Percentiles rank a stretch among this genome's conserved stretches.
These are phyloP conservation scores for Bettongia penicillata DNA, from an alignment of 2,113 vertebrate species.

Conservation along the genomic window DNA sequence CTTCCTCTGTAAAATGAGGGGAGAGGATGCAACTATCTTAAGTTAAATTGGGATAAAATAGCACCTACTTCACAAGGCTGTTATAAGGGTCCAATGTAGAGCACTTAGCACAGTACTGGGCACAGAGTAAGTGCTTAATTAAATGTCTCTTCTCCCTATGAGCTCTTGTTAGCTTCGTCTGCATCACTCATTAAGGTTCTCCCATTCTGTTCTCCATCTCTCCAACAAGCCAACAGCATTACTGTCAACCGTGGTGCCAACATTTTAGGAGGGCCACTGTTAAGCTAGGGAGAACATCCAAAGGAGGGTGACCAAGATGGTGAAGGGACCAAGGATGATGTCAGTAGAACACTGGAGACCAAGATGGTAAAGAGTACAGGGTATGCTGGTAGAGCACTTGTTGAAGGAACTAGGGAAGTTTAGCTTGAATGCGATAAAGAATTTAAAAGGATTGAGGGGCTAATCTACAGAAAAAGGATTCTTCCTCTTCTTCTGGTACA, in stretches of 20 bases:
- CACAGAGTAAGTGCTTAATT: neutral
- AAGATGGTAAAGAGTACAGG: too few relatives aligned
- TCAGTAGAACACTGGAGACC: too few relatives aligned
- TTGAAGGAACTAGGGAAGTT: neutral
- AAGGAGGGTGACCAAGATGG: neutral
- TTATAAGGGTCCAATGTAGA: neutral
- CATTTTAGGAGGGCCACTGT: neutral
- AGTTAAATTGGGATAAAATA: neutral
- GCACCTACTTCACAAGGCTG: neutral
- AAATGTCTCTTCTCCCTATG: neutral
- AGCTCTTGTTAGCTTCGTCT: neutral
- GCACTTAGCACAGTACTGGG: neutral
- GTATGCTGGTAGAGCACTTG: too few relatives aligned
- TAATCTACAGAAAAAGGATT: neutral
- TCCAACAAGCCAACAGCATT: neutral
- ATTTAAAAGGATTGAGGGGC: neutral
- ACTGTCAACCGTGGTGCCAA: neutral
- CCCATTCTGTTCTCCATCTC: neutral
- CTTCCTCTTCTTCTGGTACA: neutral
- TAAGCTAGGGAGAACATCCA: accelerated
- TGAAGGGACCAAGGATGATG: too few relatives aligned
- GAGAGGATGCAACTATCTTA: too few relatives aligned
- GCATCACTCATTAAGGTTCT: neutral
- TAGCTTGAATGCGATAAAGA: neutral
- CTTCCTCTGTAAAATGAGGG: neutral